These are phyloP conservation scores for Leptoclinus maculatus DNA, from an alignment of 2,797 vertebrate genomes.

Conservation along the genomic window DNA sequence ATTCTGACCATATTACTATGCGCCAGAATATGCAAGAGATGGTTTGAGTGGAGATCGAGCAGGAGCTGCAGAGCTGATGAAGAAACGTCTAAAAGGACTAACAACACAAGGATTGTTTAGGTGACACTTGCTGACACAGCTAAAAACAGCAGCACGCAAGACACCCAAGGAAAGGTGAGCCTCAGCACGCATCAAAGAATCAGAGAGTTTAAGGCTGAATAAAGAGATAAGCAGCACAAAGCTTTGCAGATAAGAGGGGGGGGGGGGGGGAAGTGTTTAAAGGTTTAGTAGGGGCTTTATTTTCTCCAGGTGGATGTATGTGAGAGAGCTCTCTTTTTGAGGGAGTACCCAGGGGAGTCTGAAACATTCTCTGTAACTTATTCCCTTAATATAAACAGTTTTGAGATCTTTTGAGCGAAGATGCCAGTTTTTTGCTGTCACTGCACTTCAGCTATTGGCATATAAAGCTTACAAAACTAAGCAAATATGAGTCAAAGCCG, in stretches of 20 bases:
- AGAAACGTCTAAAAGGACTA: background rate
- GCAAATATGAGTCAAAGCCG: constrained; percentile 42
- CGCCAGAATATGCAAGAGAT: constrained; percentile 21
- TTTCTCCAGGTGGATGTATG: constrained; percentile 21
- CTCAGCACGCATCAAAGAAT: constrained; percentile 50
- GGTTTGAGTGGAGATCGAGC: constrained; percentile 15
- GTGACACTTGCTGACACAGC: constrained; percentile 52
- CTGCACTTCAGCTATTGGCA: constrained; percentile 21
- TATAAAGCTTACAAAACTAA: constrained; percentile 43
- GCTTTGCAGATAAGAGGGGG: constrained; percentile 46
- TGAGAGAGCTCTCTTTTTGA: constrained; percentile 20
- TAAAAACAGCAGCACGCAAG: constrained; percentile 27
- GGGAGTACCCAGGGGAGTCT: constrained; percentile 7
- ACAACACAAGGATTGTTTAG: background rate
- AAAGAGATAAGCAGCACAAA: constrained; percentile 58
- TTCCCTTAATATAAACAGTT: constrained; percentile 39
- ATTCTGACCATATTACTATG: constrained; percentile 43
- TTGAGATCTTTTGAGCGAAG: constrained; percentile 32
- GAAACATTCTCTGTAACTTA: constrained; percentile 29
- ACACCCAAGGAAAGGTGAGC: constrained; percentile 28
- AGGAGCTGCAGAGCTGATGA: constrained; percentile 12
- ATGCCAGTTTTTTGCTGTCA: constrained; percentile 42
- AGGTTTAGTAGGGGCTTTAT: constrained; percentile 56
- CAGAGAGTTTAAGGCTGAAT: constrained; percentile 59
- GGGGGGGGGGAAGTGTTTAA: constrained; percentile 56